Conservation (phyloP, 2,797 vertebrate species). For the Garrulus glandarius region DNA sequence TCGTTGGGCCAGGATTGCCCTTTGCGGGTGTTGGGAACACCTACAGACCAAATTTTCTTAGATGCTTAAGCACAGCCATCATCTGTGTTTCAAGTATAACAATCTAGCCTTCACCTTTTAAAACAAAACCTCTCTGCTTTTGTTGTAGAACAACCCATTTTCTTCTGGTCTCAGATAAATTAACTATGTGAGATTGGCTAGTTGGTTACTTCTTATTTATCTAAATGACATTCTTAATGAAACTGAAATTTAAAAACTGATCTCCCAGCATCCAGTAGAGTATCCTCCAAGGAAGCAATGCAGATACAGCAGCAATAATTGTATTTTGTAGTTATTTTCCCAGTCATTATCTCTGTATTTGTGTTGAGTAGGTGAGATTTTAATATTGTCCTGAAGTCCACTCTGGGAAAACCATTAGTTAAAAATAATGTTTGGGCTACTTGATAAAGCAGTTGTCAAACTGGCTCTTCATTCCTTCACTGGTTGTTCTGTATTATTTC, state of each 20-base stretch:
- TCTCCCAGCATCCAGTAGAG: not conserved
- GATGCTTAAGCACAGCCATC: not conserved
- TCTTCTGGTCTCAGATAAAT: not conserved
- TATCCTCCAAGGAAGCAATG: not conserved
- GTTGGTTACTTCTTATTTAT: not conserved
- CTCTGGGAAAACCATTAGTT: not conserved
- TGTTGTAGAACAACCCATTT: not conserved
- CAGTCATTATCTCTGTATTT: not conserved
- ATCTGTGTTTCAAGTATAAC: not conserved
- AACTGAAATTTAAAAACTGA: not conserved
- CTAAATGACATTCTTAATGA: not conserved
- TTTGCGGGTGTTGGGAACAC: not conserved
- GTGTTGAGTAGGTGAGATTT: constrained; percentile 9
- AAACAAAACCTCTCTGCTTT: not conserved
- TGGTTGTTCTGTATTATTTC: constrained; percentile 41
- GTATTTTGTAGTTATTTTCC: not conserved
- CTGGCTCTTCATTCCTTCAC: not conserved
- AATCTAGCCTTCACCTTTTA: not conserved
- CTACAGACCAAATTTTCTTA: not conserved
- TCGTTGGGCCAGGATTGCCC: rapidly evolving
- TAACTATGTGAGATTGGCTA: not conserved
- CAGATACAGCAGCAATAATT: constrained; percentile 44
- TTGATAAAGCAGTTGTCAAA: constrained; percentile 21
- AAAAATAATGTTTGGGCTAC: not conserved
- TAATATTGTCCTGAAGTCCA: not conserved